Percentiles rank a stretch among this genome's conserved stretches.
phyloP scores from a whole-genome alignment of 2,888 invertebrate species.

The Sympetrum striolatum region DNA sequence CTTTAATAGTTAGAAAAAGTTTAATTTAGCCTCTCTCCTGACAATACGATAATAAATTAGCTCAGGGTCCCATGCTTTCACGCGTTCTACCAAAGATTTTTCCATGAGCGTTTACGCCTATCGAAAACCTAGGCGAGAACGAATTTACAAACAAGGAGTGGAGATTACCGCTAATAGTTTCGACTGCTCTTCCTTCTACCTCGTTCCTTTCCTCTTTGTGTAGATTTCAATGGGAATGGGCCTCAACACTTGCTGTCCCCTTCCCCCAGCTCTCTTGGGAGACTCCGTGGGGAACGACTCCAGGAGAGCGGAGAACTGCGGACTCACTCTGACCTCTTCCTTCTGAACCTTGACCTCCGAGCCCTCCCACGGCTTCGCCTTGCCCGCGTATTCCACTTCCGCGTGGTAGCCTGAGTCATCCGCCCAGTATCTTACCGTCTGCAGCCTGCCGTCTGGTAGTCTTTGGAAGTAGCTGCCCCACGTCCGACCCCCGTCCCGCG shows the following conservation, averaged over 20 bases:
- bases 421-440: conserved; percentile 51
- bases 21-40: no score
- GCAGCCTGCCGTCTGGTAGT: conserved; percentile 49
- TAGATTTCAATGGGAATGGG: background rate
- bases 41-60: no score
- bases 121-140: no score
- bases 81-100: no score
- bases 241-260: background rate
- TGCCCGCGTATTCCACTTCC: conserved; percentile 48
- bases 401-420: conserved; percentile 50
- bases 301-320: background rate
- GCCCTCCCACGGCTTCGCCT: conserved; percentile 16
- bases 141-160: no score
- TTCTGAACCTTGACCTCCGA: background rate
- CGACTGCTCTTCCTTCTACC: background rate
- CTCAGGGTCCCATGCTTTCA: no score
- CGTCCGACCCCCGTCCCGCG: conserved; percentile 47
- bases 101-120: no score
- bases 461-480: conserved; percentile 50
- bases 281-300: background rate
- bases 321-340: background rate
- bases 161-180: no score
- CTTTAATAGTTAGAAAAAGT: no score
- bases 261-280: background rate
- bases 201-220: background rate